Conservation (phyloP, 2,113 vertebrate species). For the Echinops telfairi region DNA sequence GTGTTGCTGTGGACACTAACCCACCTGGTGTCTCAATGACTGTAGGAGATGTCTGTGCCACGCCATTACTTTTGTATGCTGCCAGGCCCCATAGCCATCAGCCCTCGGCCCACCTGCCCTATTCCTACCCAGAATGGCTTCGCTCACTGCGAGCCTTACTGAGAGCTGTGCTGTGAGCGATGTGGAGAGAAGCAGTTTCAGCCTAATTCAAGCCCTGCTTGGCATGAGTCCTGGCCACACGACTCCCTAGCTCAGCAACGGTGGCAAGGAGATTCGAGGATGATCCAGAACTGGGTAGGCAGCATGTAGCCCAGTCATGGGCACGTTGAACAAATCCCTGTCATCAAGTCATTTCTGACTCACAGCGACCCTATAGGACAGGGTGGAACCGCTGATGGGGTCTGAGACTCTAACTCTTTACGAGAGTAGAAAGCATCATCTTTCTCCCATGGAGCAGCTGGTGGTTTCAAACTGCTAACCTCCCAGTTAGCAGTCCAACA, state of each 20-base stretch:
- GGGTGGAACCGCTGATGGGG: too few relatives aligned
- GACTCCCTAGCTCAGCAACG: not conserved
- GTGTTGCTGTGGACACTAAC: not conserved
- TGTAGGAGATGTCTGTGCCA: not conserved
- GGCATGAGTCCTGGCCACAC: not conserved
- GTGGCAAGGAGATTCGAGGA: constrained; percentile 11
- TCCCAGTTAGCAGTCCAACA: not conserved
- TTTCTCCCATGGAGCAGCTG: not conserved
- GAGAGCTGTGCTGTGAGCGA: not conserved
- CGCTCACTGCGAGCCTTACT: not conserved
- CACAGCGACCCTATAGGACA: too few relatives aligned
- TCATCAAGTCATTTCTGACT: not conserved
- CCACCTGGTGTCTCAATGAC: not conserved
- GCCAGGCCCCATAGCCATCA: too few relatives aligned
- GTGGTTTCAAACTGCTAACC: not conserved
- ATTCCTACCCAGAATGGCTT: not conserved
- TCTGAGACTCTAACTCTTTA: not conserved
- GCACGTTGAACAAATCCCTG: not conserved
- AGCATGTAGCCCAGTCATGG: not conserved
- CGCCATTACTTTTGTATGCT: not conserved
- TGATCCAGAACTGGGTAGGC: not conserved
- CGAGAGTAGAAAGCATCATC: not conserved
- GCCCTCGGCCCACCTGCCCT: too few relatives aligned
- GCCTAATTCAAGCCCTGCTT: accelerated
- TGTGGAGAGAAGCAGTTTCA: not conserved